Percentiles rank a stretch among this genome's conserved stretches.
Evolutionary conservation across 2,113 vertebrate species (phyloP).

Genomic region (Oceanites oceanicus): DNA sequence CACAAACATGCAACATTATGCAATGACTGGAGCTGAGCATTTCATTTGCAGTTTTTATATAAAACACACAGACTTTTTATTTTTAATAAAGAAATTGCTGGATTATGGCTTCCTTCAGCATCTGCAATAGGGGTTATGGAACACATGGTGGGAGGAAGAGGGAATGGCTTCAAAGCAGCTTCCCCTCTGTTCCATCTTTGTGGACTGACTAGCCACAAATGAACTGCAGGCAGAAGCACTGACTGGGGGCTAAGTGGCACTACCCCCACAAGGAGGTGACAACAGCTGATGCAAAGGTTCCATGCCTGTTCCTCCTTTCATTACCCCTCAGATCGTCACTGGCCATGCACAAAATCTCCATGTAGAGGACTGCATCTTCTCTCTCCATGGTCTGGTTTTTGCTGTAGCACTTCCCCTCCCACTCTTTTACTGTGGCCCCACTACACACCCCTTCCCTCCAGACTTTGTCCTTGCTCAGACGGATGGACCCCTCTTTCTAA

Average conservation of each 20-base stretch:
- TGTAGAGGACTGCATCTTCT: accelerated
- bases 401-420: background rate
- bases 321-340: background rate
- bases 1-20: background rate
- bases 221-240: background rate
- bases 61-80: background rate
- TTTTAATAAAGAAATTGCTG: background rate
- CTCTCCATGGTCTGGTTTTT: background rate
- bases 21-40: background rate
- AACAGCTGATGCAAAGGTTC: background rate
- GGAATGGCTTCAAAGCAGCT: background rate
- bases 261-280: background rate
- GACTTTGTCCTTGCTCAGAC: background rate
- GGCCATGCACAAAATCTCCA: background rate
- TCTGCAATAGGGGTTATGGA: background rate
- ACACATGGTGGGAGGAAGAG: too few relatives aligned
- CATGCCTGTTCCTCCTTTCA: background rate
- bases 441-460: background rate
- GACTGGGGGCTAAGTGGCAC: too few relatives aligned
- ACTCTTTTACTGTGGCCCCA: background rate
- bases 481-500: background rate
- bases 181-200: background rate
- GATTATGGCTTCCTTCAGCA: background rate
- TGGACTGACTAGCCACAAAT: background rate
- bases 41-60: background rate